Evolutionary conservation across 2,888 invertebrate genomes (phyloP).

Genomic region (Molanna angustata): DNA sequence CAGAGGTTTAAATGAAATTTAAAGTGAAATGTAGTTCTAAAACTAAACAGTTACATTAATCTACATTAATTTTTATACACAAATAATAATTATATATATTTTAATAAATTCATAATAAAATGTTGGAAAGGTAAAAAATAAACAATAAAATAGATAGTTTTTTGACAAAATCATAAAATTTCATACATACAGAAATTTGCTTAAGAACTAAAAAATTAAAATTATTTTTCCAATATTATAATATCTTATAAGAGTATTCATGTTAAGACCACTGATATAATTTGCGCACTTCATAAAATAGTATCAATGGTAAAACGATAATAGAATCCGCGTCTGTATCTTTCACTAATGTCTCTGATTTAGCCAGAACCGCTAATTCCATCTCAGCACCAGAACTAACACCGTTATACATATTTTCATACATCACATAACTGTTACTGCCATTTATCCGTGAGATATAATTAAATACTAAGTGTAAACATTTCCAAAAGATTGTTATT

Average conservation of each 20-base stretch:
- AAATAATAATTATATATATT: conserved; percentile 29
- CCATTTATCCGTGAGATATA: conserved; percentile 12
- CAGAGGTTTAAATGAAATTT: too few species aligned
- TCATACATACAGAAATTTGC: conserved; percentile 34
- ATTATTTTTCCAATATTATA: conserved; percentile 30
- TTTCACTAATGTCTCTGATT: neutral
- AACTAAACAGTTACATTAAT: too few species aligned
- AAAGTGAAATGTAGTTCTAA: too few species aligned
- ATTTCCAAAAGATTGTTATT: conserved; percentile 15
- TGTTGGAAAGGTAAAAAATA: conserved; percentile 24
- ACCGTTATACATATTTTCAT: conserved; percentile 2
- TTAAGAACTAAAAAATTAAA: conserved; percentile 33
- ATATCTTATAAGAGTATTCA: conserved; percentile 33
- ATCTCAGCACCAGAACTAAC: conserved; percentile 5
- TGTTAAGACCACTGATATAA: conserved; percentile 32
- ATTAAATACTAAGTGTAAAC: conserved; percentile 14
- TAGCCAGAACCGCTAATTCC: neutral
- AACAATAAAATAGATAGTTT: conserved; percentile 27
- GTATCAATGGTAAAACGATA: conserved; percentile 8
- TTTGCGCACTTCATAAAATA: conserved; percentile 29
- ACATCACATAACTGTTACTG: conserved; percentile 11
- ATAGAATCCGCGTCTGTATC: neutral
- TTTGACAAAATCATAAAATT: conserved; percentile 22
- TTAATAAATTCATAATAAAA: conserved; percentile 23
- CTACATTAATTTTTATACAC: conserved; percentile 31